Evolutionary conservation across 2,797 vertebrate genomes (phyloP).

Genomic region (Silurus aristotelis): DNA sequence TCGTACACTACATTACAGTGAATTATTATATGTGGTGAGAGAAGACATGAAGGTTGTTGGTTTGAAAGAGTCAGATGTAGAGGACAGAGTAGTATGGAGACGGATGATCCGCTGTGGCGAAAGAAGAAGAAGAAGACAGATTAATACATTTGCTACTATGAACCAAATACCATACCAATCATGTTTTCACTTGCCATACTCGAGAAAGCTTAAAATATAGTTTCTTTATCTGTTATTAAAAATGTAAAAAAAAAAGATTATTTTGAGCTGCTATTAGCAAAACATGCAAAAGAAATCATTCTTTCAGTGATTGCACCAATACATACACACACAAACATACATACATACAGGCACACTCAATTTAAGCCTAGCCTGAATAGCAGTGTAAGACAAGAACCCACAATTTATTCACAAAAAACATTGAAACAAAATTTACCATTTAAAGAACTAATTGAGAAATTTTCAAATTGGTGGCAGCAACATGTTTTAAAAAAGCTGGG

Average conservation of each 20-base stretch:
- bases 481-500: no score
- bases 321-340: background rate
- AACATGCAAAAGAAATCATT: background rate
- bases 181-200: background rate
- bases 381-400: no score
- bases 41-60: no score
- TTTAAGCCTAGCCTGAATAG: background rate
- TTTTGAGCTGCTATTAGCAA: background rate
- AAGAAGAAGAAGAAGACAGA: background rate
- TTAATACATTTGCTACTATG: background rate
- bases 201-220: background rate
- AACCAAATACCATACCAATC: background rate
- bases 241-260: background rate
- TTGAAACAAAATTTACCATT: no score
- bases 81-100: no score
- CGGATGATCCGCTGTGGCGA: no score
- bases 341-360: background rate
- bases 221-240: background rate
- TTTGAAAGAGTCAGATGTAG: no score
- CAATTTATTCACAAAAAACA: no score
- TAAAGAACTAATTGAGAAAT: no score
- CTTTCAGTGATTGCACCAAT: background rate
- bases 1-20: constrained; percentile 26
- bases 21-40: background rate
- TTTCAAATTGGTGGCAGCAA: no score